These are phyloP conservation scores for Willisornis vidua DNA, from an alignment of 2,113 vertebrate species.

Conservation along the genomic window DNA sequence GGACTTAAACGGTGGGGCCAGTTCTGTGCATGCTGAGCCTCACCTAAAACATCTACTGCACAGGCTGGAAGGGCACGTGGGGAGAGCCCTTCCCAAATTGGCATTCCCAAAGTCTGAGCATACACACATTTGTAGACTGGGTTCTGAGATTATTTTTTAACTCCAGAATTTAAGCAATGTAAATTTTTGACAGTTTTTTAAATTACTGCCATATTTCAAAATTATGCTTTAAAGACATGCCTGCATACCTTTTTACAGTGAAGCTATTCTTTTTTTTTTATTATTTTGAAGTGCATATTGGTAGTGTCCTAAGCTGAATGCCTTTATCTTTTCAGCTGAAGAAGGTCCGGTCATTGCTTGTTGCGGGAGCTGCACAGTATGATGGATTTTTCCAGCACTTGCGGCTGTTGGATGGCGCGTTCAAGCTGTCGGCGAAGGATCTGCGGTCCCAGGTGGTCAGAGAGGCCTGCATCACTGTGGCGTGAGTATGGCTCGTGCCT, in stretches of 20 bases:
- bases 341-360: slow-evolving; percentile 91
- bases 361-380: slow-evolving; percentile 89
- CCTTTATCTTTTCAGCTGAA: slow-evolving; percentile 79
- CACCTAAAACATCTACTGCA: no score
- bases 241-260: not conserved
- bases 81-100: no score
- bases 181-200: not conserved
- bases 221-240: not conserved
- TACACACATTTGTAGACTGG: no score
- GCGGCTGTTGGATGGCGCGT: slow-evolving; percentile 91
- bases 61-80: no score
- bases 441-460: slow-evolving; percentile 95
- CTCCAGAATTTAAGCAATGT: not conserved
- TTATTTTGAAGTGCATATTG: accelerated
- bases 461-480: slow-evolving; percentile 96
- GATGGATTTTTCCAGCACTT: slow-evolving; percentile 97
- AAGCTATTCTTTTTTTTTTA: not conserved
- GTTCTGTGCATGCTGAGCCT: no score
- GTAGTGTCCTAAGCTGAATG: not conserved
- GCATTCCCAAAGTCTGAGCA: no score
- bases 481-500: slow-evolving; percentile 79
- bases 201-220: not conserved
- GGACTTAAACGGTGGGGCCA: no score
- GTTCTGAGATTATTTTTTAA: not conserved
- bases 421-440: slow-evolving; percentile 97